A percentile compares a stretch with the other conserved stretches of the same genome.
Evolutionary conservation across 1,140 invertebrate genomes (phyloP).

Genomic region (Nephila pilipes): DNA sequence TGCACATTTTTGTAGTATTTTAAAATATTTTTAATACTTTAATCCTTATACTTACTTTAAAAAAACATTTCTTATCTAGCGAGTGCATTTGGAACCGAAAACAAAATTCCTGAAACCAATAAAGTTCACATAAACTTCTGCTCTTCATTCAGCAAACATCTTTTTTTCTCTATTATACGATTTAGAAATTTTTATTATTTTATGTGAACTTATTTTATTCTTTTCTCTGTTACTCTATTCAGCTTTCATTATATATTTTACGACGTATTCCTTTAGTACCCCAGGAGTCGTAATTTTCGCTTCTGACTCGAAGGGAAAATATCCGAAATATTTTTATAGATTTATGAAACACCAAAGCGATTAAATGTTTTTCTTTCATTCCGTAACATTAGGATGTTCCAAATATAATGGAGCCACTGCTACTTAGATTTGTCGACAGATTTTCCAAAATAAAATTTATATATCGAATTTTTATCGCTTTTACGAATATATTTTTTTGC

Average conservation of each 20-base stretch:
- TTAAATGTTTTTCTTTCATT: not conserved
- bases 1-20: too few species aligned
- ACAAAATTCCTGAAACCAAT: not conserved
- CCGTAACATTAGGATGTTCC: not conserved
- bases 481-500: too few species aligned
- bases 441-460: too few species aligned
- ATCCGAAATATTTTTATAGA: slow-evolving; percentile 16
- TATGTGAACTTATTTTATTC: not conserved
- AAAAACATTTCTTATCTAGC: not conserved
- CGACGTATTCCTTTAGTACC: slow-evolving; percentile 19
- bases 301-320: not conserved
- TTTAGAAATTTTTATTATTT: not conserved
- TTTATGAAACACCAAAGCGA: not conserved
- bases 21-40: too few species aligned
- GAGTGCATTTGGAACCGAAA: not conserved
- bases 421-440: not conserved
- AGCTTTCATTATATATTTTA: slow-evolving; percentile 38
- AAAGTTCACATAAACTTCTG: not conserved
- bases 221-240: not conserved
- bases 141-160: not conserved
- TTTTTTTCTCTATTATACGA: not conserved
- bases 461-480: too few species aligned
- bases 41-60: too few species aligned
- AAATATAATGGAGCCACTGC: not conserved
- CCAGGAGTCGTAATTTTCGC: slow-evolving; percentile 3